Evolutionary conservation across 2,888 invertebrate species (phyloP).

Genomic region (Andricus curvator): DNA sequence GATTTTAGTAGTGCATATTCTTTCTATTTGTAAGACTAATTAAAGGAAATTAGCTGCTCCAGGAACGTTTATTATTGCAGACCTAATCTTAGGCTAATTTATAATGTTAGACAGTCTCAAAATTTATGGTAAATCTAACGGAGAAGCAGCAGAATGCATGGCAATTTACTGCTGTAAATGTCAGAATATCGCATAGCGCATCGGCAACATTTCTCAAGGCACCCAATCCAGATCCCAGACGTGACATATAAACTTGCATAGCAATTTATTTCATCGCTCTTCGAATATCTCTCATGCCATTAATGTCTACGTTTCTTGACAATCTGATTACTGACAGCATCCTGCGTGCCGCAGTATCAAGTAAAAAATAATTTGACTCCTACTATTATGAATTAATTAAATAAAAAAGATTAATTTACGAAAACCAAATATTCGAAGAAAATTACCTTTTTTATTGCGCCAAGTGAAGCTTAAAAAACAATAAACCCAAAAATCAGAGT

Average conservation of each 20-base stretch:
- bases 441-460: too few species aligned
- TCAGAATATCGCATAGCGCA: slow-evolving; percentile 30
- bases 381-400: background rate
- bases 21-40: background rate
- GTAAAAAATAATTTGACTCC: background rate
- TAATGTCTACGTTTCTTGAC: slow-evolving; percentile 15
- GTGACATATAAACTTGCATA: slow-evolving; percentile 33
- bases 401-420: background rate
- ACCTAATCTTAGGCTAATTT: slow-evolving; percentile 8
- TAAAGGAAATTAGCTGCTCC: background rate
- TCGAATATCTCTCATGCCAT: slow-evolving; percentile 16
- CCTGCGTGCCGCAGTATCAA: background rate
- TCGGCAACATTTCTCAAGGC: slow-evolving; percentile 22
- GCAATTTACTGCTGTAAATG: slow-evolving; percentile 32
- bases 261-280: slow-evolving; percentile 28
- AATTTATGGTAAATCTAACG: slow-evolving; percentile 19
- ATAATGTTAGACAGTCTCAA: slow-evolving; percentile 17
- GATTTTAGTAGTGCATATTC: background rate
- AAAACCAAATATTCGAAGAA: background rate
- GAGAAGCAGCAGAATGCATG: slow-evolving; percentile 21
- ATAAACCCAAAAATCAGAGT: too few species aligned
- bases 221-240: slow-evolving; percentile 27
- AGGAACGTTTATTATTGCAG: background rate
- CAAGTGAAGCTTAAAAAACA: too few species aligned
- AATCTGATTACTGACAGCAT: slow-evolving; percentile 28